Evolutionary conservation across 2,797 vertebrate species (phyloP).

Genomic region (Anguilla megastoma): DNA sequence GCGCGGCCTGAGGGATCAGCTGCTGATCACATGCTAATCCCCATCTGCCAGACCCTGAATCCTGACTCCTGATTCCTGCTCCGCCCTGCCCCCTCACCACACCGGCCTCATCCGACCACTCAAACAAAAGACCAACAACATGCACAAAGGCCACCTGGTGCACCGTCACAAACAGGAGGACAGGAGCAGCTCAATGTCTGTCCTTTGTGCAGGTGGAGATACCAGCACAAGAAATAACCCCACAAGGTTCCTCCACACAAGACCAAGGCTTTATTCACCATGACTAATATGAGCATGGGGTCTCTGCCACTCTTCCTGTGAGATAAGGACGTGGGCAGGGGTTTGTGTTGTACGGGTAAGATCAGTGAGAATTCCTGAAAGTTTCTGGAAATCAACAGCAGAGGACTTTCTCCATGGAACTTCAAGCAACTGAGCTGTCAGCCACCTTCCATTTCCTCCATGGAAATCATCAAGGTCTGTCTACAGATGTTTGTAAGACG

Average conservation of each 20-base stretch:
- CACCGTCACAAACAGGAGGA: background rate
- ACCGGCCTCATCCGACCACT: background rate
- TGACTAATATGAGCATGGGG: background rate
- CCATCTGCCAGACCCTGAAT: constrained; percentile 54
- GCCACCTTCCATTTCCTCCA: constrained; percentile 30
- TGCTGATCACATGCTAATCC: constrained; percentile 44
- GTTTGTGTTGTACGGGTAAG: background rate
- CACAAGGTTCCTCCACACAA: background rate
- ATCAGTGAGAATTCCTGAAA: constrained; percentile 24
- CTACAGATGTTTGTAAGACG: background rate
- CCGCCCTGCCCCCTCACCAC: background rate
- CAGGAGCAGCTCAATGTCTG: background rate
- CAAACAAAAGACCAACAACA: background rate
- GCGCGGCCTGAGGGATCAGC: background rate
- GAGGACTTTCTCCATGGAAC: constrained; percentile 52
- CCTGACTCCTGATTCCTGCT: constrained; percentile 9
- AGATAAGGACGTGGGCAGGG: constrained; percentile 24
- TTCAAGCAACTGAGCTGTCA: constrained; percentile 45
- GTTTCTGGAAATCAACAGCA: constrained; percentile 19
- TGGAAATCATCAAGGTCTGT: background rate
- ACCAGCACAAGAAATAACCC: background rate
- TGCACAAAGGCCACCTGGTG: background rate
- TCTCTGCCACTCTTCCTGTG: background rate
- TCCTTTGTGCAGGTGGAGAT: constrained; percentile 4
- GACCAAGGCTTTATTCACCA: background rate